Evolutionary conservation across 2,797 vertebrate genomes (phyloP).

Genomic region (Hephaestus fuliginosus): DNA sequence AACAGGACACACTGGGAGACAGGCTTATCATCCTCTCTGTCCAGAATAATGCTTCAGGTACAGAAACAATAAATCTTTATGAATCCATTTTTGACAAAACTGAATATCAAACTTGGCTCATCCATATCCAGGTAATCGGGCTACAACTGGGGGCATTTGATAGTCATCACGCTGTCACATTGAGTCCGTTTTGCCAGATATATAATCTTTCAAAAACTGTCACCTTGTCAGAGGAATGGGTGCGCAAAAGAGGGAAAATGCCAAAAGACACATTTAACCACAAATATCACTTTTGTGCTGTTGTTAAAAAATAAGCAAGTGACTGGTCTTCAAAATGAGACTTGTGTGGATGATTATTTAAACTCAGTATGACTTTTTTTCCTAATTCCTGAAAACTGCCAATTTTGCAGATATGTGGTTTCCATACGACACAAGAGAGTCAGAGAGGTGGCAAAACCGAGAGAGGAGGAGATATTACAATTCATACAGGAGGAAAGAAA

Average conservation of each 20-base stretch:
- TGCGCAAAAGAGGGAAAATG: not conserved
- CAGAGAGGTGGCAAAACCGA: conserved; percentile 45
- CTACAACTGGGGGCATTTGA: conserved; percentile 28
- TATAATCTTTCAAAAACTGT: conserved; percentile 26
- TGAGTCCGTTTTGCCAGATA: conserved; percentile 1
- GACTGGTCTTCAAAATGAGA: not conserved
- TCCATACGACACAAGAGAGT: conserved; percentile 37
- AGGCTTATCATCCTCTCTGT: conserved; percentile 35
- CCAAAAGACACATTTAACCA: conserved; percentile 20
- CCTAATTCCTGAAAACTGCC: conserved; percentile 40
- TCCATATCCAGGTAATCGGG: conserved; percentile 30
- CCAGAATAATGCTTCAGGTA: conserved; percentile 38
- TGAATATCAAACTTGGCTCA: conserved; percentile 40
- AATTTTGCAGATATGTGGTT: conserved; percentile 40
- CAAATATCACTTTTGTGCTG: conserved; percentile 21
- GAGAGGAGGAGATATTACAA: conserved; percentile 64
- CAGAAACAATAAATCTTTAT: conserved; percentile 46
- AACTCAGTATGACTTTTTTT: conserved; percentile 42
- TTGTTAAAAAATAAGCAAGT: conserved; percentile 18
- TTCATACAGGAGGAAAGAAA: conserved; percentile 68
- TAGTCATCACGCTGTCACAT: conserved; percentile 22
- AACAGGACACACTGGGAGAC: conserved; percentile 36
- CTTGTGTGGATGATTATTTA: conserved; percentile 9
- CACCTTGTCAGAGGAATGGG: conserved; percentile 17
- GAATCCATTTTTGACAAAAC: conserved; percentile 38